Conservation (phyloP, 2,113 vertebrate genomes). For the Mustela nigripes region DNA sequence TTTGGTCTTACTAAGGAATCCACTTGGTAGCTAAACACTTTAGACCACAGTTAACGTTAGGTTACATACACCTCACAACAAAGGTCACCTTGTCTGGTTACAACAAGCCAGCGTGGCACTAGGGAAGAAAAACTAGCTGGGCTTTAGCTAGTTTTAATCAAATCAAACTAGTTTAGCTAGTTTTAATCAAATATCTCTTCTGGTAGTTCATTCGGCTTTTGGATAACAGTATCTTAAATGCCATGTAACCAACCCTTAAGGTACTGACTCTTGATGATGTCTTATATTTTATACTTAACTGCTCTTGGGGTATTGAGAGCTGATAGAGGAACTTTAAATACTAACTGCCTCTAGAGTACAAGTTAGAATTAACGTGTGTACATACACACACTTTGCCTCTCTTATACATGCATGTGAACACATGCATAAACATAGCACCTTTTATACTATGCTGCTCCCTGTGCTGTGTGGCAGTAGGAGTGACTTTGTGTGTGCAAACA, state of each 20-base stretch:
- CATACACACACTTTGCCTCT: background rate
- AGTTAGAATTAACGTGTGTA: background rate
- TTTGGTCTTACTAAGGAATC: conserved; percentile 8
- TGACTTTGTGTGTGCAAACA: background rate
- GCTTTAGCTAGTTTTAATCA: conserved; percentile 67
- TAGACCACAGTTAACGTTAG: conserved; percentile 60
- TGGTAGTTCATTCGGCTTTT: conserved; percentile 19
- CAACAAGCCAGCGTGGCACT: background rate
- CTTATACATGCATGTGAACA: background rate
- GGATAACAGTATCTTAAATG: background rate
- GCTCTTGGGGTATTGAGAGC: background rate
- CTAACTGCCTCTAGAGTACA: background rate
- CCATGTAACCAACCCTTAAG: background rate
- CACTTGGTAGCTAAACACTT: conserved; percentile 78
- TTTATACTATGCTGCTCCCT: background rate
- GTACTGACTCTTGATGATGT: background rate
- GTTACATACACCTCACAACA: conserved; percentile 51
- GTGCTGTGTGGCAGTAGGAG: background rate
- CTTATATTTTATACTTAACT: background rate
- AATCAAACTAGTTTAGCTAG: too few relatives aligned
- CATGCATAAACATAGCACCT: background rate
- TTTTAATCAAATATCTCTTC: background rate
- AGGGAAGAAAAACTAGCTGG: conserved; percentile 75
- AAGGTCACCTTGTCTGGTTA: background rate
- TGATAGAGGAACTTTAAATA: conserved; percentile 13